phyloP scores from a whole-genome alignment of 2,797 vertebrate species.

The Vireo griseus region DNA sequence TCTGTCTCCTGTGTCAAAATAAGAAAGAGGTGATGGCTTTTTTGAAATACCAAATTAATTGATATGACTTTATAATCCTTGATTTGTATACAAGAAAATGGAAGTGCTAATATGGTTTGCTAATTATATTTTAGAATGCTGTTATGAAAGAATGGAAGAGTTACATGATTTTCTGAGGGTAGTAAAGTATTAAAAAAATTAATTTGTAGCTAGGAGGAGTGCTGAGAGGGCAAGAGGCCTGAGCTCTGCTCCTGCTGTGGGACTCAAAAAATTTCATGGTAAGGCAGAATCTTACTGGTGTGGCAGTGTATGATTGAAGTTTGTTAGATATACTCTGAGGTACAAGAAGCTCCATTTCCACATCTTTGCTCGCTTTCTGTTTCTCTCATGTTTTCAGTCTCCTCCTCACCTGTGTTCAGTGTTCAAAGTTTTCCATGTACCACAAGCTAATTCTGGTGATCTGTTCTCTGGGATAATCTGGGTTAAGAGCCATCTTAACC shows the following conservation, averaged over 20 bases:
- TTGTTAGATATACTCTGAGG: background rate
- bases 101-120: background rate
- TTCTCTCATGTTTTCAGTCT: background rate
- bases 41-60: background rate
- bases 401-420: background rate
- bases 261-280: background rate
- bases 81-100: background rate
- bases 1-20: background rate
- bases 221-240: background rate
- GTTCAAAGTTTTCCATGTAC: background rate
- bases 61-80: background rate
- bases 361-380: background rate
- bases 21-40: background rate
- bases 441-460: too few relatives aligned
- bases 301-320: fast-evolving
- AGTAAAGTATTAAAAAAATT: background rate
- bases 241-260: background rate
- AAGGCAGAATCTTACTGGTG: background rate
- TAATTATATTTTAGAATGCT: background rate
- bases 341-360: background rate
- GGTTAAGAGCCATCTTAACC: background rate
- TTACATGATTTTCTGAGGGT: background rate
- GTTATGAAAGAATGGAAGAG: background rate
- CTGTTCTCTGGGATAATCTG: background rate
- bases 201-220: background rate